These are phyloP conservation scores for Norana najaformis DNA, from an alignment of 2,888 invertebrate genomes.

Conservation along the genomic window DNA sequence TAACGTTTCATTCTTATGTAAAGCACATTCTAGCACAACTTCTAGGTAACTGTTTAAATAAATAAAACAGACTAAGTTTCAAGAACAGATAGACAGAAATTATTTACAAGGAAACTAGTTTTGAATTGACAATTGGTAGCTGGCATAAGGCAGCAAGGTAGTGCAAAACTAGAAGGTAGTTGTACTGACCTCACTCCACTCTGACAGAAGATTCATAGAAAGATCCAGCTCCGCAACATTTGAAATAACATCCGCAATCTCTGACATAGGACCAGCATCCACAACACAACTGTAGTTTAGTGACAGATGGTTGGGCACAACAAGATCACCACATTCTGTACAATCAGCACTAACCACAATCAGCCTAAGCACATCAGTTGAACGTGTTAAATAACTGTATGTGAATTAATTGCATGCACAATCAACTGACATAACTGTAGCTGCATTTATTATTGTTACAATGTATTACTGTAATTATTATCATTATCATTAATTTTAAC, in stretches of 20 bases:
- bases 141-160: background rate
- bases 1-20: background rate
- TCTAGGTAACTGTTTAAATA: background rate
- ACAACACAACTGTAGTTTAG: background rate
- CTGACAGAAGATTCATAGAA: background rate
- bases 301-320: background rate
- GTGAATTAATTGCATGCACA: no score
- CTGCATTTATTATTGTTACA: no score
- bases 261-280: background rate
- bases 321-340: slow-evolving; percentile 15
- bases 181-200: slow-evolving; percentile 8
- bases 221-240: slow-evolving; percentile 8
- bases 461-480: no score
- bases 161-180: background rate
- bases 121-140: background rate
- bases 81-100: background rate
- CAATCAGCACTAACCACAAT: background rate
- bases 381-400: background rate
- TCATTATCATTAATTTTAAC: no score
- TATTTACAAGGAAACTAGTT: background rate
- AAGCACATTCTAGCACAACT: background rate
- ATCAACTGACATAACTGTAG: no score
- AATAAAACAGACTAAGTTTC: background rate
- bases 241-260: background rate
- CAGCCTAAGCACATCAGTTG: background rate